Base-by-base conservation (phyloP, 2,888 invertebrate species). In the Leptopilina myrica region DNA sequence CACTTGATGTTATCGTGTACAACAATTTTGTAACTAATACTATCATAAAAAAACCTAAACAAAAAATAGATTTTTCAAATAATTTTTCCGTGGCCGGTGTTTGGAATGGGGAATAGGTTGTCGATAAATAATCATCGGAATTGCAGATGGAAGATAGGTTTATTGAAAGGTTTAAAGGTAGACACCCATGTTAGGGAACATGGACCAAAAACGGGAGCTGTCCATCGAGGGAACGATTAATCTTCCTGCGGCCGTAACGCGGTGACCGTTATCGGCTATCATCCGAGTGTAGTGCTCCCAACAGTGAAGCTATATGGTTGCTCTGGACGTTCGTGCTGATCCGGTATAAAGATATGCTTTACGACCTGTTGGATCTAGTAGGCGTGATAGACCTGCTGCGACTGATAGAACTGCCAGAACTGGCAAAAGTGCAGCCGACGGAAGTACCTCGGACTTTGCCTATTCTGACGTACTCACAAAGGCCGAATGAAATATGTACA, bases 191-290 rank as follows among this genome's bases (percentile, higher is more conserved):
- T 73, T 59, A 56, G 56, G 53, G 40, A 59, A 59, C 73, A 33
- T 78, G 49, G 77, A 76, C 79, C 79, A 64, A 77, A 81, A 81
- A 83, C 83, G 75, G 82, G 81, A 85, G 84, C 84, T 81, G 83
- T 80, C 82, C 79, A 83, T 84, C 82, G 79, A 78, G 84, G 83
- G 80, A 79, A 85, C 87, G 86, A 89, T 89, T 88, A 88, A 88
- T 89, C 86, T 86, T 86, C 78, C 79, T 77, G 49, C 11, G 78
- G 82, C 81, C 84, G 82, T 84, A 84, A 85, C 84, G 85, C 80
- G 79, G 79, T 84, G 85, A 83, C 85, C 85, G 87, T 88, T 88
- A 88, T 85, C 86, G 86, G 84, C 83, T 86, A 84, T 85, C 86
- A 86, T 81, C 79, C 81, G 79, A 80, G 78, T 33, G 33, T 76